phyloP scores from a whole-genome alignment of 37 sponge, comb jelly and placozoan species.

The Eunapius fragilis region DNA sequence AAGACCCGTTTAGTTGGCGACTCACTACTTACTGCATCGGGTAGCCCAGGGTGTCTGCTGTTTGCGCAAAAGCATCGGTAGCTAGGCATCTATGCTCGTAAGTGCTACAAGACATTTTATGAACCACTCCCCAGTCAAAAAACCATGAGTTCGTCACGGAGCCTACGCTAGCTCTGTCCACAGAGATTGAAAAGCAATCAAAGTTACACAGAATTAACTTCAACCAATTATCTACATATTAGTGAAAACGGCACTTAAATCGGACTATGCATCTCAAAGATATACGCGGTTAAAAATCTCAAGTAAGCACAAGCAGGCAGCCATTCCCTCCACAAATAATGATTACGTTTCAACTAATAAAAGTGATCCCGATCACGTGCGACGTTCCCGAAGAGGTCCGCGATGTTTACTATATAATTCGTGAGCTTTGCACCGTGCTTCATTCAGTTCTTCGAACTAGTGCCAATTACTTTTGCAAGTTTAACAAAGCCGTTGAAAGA shows the following conservation, averaged over 20 bases:
- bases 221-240: background rate
- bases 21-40: background rate
- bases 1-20: background rate
- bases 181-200: background rate
- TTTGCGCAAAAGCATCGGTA: background rate
- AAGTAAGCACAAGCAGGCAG: background rate
- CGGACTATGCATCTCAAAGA: background rate
- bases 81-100: background rate
- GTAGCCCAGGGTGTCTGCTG: background rate
- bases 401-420: background rate
- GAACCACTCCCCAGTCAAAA: background rate
- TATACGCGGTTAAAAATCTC: background rate
- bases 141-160: background rate
- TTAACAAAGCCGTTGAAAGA: background rate
- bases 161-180: background rate
- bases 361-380: background rate
- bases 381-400: background rate
- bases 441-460: background rate
- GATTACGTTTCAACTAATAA: background rate
- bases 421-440: background rate
- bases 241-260: background rate
- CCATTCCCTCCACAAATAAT: background rate
- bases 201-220: background rate
- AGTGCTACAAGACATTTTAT: background rate
- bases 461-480: background rate